Conservation (phyloP, 2,888 invertebrate genomes). For the Perizoma flavofasciatum region DNA sequence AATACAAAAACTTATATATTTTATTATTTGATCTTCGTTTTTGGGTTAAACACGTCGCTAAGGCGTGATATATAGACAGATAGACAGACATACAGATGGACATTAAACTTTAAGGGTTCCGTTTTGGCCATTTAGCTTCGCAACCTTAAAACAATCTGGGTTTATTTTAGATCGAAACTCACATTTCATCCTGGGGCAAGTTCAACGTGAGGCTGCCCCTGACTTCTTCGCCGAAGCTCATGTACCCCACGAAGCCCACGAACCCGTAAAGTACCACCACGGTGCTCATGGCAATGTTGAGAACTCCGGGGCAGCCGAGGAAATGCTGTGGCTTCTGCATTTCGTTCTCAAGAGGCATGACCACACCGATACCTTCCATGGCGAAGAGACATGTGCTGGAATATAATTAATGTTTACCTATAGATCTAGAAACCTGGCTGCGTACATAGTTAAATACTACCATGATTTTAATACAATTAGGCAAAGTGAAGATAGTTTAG, state of each 20-base stretch:
- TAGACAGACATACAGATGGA: no score
- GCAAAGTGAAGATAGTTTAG: no score
- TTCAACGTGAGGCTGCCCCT: slow-evolving; percentile 92
- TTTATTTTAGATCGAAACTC: slow-evolving; percentile 58
- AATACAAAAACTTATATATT: no score
- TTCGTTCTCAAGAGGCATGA: slow-evolving; percentile 96
- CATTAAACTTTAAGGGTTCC: no score
- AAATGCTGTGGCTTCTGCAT: slow-evolving; percentile 93
- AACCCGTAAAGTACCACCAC: slow-evolving; percentile 91
- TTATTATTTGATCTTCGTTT: no score
- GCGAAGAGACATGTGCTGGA: slow-evolving; percentile 96
- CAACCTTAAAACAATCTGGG: no score
- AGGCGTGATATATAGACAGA: no score
- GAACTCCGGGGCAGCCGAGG: slow-evolving; percentile 91
- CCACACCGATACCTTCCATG: slow-evolving; percentile 97
- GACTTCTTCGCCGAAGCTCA: slow-evolving; percentile 90
- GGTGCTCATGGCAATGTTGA: slow-evolving; percentile 93
- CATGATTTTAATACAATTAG: no score
- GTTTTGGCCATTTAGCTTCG: no score
- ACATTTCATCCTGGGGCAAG: slow-evolving; percentile 87
- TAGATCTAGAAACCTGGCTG: not conserved
- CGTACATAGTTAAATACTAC: no score
- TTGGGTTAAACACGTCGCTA: no score
- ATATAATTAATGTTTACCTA: slow-evolving; percentile 26
- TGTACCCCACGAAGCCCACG: slow-evolving; percentile 95